Evolutionary conservation across 2,888 invertebrate genomes (phyloP).

Genomic region (Ypsolopha sequella): DNA sequence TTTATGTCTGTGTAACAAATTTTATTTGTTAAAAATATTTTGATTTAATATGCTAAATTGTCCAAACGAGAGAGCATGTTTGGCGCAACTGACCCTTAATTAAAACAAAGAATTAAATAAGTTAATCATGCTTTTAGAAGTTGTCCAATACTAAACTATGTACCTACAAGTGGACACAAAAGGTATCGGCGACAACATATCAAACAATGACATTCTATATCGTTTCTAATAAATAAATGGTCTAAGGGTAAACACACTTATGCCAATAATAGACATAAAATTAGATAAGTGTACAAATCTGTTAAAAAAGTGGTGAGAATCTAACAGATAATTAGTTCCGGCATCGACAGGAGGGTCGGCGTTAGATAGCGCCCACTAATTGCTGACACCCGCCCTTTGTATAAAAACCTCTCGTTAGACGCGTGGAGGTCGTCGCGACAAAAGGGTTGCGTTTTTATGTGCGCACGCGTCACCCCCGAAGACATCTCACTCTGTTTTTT

Average conservation of each 20-base stretch:
- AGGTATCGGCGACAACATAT: no score
- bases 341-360: constrained; percentile 22
- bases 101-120: no score
- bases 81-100: no score
- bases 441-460: constrained; percentile 35
- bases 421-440: constrained; percentile 26
- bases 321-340: constrained; percentile 40
- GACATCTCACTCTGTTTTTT: background rate
- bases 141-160: no score
- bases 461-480: constrained; percentile 21
- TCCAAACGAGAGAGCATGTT: no score
- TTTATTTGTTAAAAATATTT: no score
- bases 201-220: no score
- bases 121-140: no score
- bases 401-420: constrained; percentile 15
- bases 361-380: constrained; percentile 32
- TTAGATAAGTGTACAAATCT: constrained; percentile 7
- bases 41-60: no score
- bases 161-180: no score
- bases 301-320: constrained; percentile 26
- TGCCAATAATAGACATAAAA: constrained; percentile 8
- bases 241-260: background rate
- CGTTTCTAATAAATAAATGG: background rate
- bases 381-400: constrained; percentile 8
- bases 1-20: no score